Percentiles rank a stretch among this genome's conserved stretches.
phyloP scores from a whole-genome alignment of 2,113 vertebrate species.

The Lagopus muta region DNA sequence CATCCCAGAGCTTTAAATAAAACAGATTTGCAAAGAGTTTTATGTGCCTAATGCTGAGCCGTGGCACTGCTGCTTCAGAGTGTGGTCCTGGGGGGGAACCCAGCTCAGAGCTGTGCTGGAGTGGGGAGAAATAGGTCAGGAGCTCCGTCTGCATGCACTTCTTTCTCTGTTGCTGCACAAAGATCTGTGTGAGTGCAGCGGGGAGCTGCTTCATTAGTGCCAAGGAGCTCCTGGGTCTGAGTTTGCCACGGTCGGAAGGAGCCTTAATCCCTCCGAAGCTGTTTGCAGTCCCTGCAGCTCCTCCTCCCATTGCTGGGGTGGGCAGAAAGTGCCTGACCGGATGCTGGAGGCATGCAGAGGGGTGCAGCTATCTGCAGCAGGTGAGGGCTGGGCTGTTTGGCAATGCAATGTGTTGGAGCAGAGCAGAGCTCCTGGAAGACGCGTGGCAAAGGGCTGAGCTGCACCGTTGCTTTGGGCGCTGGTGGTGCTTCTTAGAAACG shows the following conservation, averaged over 20 bases:
- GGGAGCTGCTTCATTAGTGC: not conserved
- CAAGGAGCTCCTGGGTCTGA: not conserved
- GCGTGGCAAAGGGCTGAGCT: not conserved
- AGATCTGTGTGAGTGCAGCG: not conserved
- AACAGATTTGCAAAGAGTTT: not conserved
- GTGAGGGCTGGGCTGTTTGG: not conserved
- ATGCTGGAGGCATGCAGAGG: not conserved
- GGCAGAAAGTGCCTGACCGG: not conserved
- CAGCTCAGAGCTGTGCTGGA: not conserved
- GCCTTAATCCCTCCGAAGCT: rapidly evolving
- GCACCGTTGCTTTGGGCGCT: not conserved
- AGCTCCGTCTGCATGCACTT: not conserved
- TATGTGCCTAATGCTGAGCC: not conserved
- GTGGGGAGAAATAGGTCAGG: not conserved
- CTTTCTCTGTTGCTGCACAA: not conserved
- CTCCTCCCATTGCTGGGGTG: not conserved
- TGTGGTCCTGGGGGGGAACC: not conserved
- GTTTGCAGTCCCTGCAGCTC: not conserved
- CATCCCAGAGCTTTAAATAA: conserved; percentile 20
- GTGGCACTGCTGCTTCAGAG: not conserved
- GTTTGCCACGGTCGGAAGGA: not conserved
- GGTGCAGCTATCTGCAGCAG: not conserved
- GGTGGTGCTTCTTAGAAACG: not conserved
- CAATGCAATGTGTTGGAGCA: not conserved
- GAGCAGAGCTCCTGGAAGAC: not conserved